Conservation (phyloP, 2,113 vertebrate species). For the Forbesichthys agassizii region DNA sequence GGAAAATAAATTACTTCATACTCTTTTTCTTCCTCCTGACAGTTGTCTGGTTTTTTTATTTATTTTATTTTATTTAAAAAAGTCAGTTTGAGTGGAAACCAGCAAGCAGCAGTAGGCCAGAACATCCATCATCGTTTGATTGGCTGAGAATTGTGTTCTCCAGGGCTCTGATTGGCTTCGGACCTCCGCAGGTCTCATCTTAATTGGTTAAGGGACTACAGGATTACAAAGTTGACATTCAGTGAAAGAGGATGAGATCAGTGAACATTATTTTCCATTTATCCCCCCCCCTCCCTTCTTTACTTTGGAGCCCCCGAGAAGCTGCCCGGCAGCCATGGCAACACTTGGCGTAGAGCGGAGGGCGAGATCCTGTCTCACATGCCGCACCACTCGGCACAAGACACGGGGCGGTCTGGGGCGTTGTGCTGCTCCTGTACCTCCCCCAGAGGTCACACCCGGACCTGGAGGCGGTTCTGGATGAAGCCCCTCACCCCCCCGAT, state of each 20-base stretch:
- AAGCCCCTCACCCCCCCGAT: conserved; percentile 91
- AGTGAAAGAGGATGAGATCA: conserved; percentile 95
- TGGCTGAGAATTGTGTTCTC: conserved; percentile 57
- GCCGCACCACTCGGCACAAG: too few species aligned
- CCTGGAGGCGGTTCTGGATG: conserved; percentile 90
- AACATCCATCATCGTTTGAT: conserved; percentile 72
- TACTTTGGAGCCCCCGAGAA: conserved; percentile 7
- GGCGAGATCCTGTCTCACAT: neutral
- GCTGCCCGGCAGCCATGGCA: conserved; percentile 9
- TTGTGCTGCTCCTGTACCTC: neutral
- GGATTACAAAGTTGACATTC: conserved; percentile 56
- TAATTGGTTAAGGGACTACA: conserved; percentile 53
- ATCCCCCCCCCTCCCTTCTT: neutral
- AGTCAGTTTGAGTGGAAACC: conserved; percentile 63
- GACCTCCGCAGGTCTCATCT: conserved; percentile 41
- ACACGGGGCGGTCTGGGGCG: neutral
- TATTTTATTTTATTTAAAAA: conserved; percentile 71
- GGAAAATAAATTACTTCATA: conserved; percentile 70
- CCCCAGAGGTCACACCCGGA: conserved; percentile 73
- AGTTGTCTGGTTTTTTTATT: conserved; percentile 65
- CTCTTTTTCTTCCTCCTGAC: conserved; percentile 36
- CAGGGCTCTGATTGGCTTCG: conserved; percentile 58
- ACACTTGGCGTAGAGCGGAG: neutral
- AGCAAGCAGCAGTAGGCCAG: conserved; percentile 89
- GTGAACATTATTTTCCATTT: conserved; percentile 28